These are phyloP conservation scores for Drosophila robusta DNA, from an alignment of 2,888 invertebrate genomes.

Conservation along the genomic window DNA sequence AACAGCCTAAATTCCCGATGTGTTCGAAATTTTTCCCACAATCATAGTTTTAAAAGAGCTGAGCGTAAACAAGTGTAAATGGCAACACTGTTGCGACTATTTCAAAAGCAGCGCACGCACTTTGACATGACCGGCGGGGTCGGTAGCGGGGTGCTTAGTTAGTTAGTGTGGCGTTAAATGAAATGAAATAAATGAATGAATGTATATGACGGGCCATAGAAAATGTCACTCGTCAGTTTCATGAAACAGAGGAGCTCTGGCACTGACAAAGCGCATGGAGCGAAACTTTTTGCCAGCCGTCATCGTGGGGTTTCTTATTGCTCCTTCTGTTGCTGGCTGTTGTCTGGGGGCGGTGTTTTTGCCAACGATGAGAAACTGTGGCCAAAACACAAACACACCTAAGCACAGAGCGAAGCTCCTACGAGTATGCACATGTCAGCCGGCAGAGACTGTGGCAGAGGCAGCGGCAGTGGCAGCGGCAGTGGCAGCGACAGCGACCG, in stretches of 20 bases:
- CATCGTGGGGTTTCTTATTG: conserved; percentile 35
- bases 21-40: no score
- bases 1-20: no score
- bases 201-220: conserved; percentile 52
- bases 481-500: conserved; percentile 16
- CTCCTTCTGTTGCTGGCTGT: conserved; percentile 22
- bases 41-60: no score
- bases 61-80: not conserved
- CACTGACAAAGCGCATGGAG: conserved; percentile 60
- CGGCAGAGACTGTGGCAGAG: conserved; percentile 9
- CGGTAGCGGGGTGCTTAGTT: conserved; percentile 12
- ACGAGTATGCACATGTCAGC: conserved; percentile 50
- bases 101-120: conserved; percentile 67
- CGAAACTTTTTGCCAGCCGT: conserved; percentile 42
- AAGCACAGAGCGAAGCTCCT: conserved; percentile 33
- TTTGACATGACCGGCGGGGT: conserved; percentile 33
- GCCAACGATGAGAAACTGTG: conserved; percentile 52
- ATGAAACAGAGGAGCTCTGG: conserved; percentile 37
- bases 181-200: conserved; percentile 78
- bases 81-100: conserved; percentile 19
- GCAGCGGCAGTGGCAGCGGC: conserved; percentile 17
- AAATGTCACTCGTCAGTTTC: conserved; percentile 64
- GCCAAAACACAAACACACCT: conserved; percentile 54
- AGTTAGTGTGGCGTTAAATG: conserved; percentile 71
- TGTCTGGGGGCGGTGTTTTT: conserved; percentile 37